phyloP scores from a whole-genome alignment of 2,797 vertebrate species.

The Rhinoraja longicauda region DNA sequence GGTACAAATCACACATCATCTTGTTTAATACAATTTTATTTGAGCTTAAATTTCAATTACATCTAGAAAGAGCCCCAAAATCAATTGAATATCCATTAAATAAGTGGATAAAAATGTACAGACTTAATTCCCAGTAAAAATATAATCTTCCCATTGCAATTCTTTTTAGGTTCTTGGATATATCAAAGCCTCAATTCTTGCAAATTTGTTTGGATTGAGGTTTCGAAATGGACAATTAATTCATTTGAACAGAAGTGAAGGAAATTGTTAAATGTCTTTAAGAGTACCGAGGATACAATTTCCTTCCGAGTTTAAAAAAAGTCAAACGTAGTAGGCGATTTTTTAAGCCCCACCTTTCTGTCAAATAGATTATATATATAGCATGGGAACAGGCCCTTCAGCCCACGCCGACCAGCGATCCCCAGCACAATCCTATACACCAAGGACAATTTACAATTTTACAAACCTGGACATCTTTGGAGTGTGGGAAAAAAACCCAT shows the following conservation, averaged over 20 bases:
- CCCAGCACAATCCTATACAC: too few relatives aligned
- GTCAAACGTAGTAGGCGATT: not conserved
- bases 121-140: not conserved
- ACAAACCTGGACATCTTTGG: too few relatives aligned
- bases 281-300: not conserved
- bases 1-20: not conserved
- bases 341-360: too few relatives aligned
- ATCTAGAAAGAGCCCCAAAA: not conserved
- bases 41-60: conserved; percentile 21
- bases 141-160: not conserved
- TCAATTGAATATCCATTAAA: not conserved
- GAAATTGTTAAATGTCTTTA: not conserved
- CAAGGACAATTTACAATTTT: too few relatives aligned
- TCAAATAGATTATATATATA: too few relatives aligned
- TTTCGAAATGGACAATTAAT: not conserved
- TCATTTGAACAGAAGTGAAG: not conserved
- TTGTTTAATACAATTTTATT: not conserved
- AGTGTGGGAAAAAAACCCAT: too few relatives aligned
- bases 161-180: not conserved
- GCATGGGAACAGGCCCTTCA: too few relatives aligned
- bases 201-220: not conserved
- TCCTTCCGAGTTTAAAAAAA: not conserved
- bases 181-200: too few relatives aligned
- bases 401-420: too few relatives aligned
- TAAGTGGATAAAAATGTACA: not conserved